phyloP scores from a whole-genome alignment of 2,797 vertebrate genomes.

The Smutsia gigantea region DNA sequence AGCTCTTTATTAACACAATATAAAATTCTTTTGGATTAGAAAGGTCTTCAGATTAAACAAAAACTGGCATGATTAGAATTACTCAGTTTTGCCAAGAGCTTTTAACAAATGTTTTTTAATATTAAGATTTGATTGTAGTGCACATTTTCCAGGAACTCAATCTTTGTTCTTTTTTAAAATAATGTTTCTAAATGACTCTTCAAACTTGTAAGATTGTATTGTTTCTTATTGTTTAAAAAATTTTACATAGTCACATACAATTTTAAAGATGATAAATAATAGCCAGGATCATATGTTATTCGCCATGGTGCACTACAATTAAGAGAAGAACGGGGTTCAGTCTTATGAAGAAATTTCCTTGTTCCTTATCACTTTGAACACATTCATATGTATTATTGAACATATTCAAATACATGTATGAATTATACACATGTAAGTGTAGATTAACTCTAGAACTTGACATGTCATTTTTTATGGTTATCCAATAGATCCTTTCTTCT shows the following conservation, averaged over 20 bases:
- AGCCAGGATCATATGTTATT: slow-evolving; percentile 4
- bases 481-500: neutral
- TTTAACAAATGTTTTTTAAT: slow-evolving; percentile 61
- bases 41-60: slow-evolving; percentile 10
- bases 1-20: slow-evolving; percentile 36
- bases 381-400: neutral
- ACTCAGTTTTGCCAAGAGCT: slow-evolving; percentile 11
- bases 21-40: neutral
- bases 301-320: neutral
- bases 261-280: slow-evolving; percentile 48
- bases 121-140: slow-evolving; percentile 61
- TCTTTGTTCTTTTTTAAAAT: slow-evolving; percentile 69
- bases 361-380: neutral
- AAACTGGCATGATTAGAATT: slow-evolving; percentile 62
- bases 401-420: neutral
- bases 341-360: neutral
- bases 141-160: slow-evolving; percentile 67
- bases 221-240: neutral
- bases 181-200: slow-evolving; percentile 65
- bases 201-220: slow-evolving; percentile 24
- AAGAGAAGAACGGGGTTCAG: neutral
- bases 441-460: neutral
- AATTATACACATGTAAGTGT: neutral
- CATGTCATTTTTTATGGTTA: neutral
- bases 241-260: slow-evolving; percentile 43